phyloP scores from a whole-genome alignment of 2,113 vertebrate species.

The Ptyas mucosa region DNA sequence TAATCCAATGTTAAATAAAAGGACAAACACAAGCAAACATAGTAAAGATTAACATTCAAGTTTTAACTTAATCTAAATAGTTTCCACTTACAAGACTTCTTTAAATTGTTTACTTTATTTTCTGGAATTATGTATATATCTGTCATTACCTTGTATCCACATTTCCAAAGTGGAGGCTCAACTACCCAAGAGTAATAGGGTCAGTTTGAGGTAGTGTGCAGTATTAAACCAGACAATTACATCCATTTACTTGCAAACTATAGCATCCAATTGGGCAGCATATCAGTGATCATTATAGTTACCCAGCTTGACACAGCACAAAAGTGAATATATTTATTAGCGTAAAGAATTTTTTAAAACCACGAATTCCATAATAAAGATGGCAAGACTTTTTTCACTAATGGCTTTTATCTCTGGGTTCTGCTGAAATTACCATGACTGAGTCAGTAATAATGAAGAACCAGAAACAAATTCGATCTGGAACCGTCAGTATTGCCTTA shows the following conservation, averaged over 20 bases:
- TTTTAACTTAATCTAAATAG: neutral
- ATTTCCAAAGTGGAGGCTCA: neutral
- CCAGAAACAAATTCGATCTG: neutral
- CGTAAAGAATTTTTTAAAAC: neutral
- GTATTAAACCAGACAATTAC: neutral
- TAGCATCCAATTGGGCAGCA: neutral
- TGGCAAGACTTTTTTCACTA: neutral
- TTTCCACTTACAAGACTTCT: neutral
- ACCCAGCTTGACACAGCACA: neutral
- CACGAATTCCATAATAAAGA: neutral
- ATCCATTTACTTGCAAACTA: neutral
- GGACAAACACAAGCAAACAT: neutral
- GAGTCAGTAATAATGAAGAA: neutral
- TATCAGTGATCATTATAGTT: neutral
- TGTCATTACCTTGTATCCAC: neutral
- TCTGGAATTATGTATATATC: neutral
- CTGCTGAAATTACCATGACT: neutral
- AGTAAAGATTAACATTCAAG: neutral
- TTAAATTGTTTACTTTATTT: neutral
- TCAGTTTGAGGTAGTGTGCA: slow-evolving; percentile 24
- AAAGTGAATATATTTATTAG: neutral
- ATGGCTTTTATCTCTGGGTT: neutral
- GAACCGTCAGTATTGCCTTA: neutral
- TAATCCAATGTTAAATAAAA: slow-evolving; percentile 14
- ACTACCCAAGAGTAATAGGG: neutral